Evolutionary conservation across 2,113 vertebrate genomes (phyloP), one percentile per base, ranked within the genome.

Genomic region (Clarias macrocephalus): DNA sequence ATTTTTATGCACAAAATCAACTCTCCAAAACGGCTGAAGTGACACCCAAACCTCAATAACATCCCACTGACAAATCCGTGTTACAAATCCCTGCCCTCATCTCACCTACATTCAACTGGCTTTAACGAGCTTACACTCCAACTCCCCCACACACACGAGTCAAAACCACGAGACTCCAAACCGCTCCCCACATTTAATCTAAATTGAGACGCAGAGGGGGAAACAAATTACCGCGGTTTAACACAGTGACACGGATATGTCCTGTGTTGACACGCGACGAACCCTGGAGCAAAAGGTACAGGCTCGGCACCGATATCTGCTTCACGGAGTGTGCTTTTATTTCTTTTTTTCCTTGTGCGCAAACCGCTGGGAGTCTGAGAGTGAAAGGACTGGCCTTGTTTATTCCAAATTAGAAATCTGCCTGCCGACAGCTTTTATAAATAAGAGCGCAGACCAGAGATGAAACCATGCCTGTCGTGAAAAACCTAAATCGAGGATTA

Each of bases 61-160:
- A 79, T 5, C 18, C 13, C 62, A 87, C 57, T 57, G 82, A 89
- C 75, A 84, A 84, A 66, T 25, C 56, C 13, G 70, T 23, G 70
- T 52, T 25, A 16, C n/a, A 80, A 70, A 63, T 37, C 21, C 13
- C 70, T 65, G 11, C 25, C 30, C 33, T 82, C 33, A 52, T 82
- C 37, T 82, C 21, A 30, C 66, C 33, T 63, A 9, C 54, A 33
- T 57, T 65, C 3, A 82, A 37, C 65, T 37, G 3, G 28, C 56
- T 59, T 30, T 12, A 62, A 42, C 30, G 30, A 15, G 18, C 59
- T 15, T 21, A 2, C 10, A 13, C n/a, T 33, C 9, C 4, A 4
- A 10, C 3, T 0, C 12, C 48, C 48, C 8, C 48, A 54, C 76
- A 79, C 30, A 59, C 48, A 54, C 37, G 6, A 42, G 9, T 7